Conservation (phyloP, 2,888 invertebrate genomes). For the Chloromyia formosa region DNA sequence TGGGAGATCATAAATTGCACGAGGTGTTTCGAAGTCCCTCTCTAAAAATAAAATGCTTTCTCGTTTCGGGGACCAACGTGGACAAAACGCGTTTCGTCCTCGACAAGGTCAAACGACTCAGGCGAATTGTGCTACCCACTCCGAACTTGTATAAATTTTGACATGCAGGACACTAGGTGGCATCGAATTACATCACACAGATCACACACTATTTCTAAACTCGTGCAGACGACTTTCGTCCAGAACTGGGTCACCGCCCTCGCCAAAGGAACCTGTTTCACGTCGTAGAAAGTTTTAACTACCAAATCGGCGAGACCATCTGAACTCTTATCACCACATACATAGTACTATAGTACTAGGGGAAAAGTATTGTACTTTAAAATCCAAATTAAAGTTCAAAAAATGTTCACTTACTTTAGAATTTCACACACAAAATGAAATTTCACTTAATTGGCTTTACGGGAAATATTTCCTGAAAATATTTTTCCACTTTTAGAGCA, state of each 20-base stretch:
- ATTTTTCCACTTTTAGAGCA: slow-evolving; percentile 37
- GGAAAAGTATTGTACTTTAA: no score
- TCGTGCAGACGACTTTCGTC: neutral
- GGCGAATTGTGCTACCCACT: neutral
- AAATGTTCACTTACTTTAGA: slow-evolving; percentile 43
- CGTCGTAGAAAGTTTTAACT: neutral
- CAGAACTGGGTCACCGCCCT: slow-evolving; percentile 2
- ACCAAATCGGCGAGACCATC: neutral
- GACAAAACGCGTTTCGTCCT: slow-evolving; percentile 38
- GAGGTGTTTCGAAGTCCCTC: no score
- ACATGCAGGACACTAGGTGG: neutral
- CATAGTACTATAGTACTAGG: no score
- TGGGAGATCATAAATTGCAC: no score
- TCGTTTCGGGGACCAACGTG: no score
- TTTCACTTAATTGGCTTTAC: slow-evolving; percentile 37
- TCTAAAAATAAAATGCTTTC: no score
- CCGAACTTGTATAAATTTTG: neutral
- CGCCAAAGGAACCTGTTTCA: neutral
- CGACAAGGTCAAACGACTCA: slow-evolving; percentile 36
- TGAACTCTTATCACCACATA: no score
- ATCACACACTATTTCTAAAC: no score
- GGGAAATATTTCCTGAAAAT: slow-evolving; percentile 14
- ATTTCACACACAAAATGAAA: slow-evolving; percentile 23
- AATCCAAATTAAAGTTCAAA: neutral
- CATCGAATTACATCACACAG: slow-evolving; percentile 21